Evolutionary conservation across 53 echinoderm and acorn worm genomes (phyloP), one percentile per base, ranked within the genome.

Genomic region (Echinometra lucunter): DNA sequence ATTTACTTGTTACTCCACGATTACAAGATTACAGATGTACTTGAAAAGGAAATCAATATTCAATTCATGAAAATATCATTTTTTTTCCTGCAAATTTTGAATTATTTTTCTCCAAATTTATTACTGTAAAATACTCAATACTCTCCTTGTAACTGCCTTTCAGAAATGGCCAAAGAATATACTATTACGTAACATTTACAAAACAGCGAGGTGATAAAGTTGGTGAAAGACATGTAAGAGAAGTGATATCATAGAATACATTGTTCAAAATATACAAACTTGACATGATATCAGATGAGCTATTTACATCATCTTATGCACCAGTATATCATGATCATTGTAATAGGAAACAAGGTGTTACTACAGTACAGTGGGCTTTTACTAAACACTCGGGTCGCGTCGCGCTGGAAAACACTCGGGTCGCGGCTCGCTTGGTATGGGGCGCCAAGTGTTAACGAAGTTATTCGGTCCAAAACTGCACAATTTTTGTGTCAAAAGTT

Each of bases 211-310:
- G 44, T 25, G 23, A 42, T 44, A 40, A 23, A 44, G 23, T 44
- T 80, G 9, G 3, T 85, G 85, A 85, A 85, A 85, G 85, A 85
- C 85, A n/a, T 49, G 85, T 85, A 47, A 45, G 13, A 27, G 40
- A 85, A 47, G 85, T 47, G 85, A 78, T 47, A 49, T 47, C 2
- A 85, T 49, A 25, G 28, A 28, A 85, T 47, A 85, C 85, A 85
- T 28, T 38, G 35, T 78, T 28, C 85, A 85, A 85, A 85, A 85
- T 85, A 85, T 47, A 85, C 85, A 85, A 49, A 85, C 85, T 85
- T n/a, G n/a, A 45, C n/a, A 49, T n/a, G 44, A 81, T 4, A 42
- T 44, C 42, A 47, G n/a, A 45, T 42, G 27, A 85, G 13, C 2
- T 85, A 49, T 85, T 27, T 53, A 85, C 85, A 85, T n/a, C 49